Base-by-base conservation (phyloP, 2,113 vertebrate genomes). In the Falcunculus frontatus region DNA sequence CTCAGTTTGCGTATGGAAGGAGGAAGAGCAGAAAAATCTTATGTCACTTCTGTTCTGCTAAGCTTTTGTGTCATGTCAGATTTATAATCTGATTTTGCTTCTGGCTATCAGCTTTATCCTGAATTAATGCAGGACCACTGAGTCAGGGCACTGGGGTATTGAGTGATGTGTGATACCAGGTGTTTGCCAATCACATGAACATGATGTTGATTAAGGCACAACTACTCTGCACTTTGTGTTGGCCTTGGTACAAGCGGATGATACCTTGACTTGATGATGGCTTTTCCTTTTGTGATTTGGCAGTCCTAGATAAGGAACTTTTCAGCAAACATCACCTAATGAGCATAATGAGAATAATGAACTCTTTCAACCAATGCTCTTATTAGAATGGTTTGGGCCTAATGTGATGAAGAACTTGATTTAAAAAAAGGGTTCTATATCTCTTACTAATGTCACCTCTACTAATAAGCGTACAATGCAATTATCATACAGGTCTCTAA, bases 401-500 rank as follows among this genome's bases (percentile, higher is more conserved):
- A 49, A 84, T 41, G 7, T 42, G 50, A 50, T 65, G n/a, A 72
- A 73, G 37, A 16, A 19, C 8, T 80, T 42, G 22, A 37, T 46
- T 89, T 3, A 1, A 39, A 49, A 56, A 70, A 59, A 3, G 4
- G 53, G 18, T 13, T 67, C 67, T 84, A 23, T 2, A 20, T 29
- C 27, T 89, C 8, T 39, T 70, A 6, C 3, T 79, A 35, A 55
- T 74, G 22, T 35, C 39, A 91, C 21, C 17, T 76, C 68, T 60
- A 27, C 3, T 32, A 49, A 57, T 49, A 64, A 35, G 5, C 83
- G 30, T 42, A 23, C 68, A 41, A 77, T 95, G 32, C 57, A 75
- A 73, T 84, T 95, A 13, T 72, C 62, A 46, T 44, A 46, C 76
- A 98, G 98, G 78, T 98, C 97, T 87, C 90, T 98, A 57, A 98